phyloP scores from a whole-genome alignment of 2,113 vertebrate species.

The Pontoporia blainvillei region DNA sequence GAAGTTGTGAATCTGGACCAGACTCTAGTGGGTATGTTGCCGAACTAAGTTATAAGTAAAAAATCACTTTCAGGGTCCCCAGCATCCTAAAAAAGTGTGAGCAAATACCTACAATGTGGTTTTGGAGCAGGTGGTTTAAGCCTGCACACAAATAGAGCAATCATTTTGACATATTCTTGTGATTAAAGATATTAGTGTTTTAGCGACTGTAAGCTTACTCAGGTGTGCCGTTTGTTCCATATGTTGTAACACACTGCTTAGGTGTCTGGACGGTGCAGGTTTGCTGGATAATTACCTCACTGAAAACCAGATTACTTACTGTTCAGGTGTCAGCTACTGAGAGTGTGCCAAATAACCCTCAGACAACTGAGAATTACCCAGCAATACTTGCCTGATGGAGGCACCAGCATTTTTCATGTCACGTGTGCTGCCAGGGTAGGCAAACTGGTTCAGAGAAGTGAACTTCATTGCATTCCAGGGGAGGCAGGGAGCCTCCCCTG shows the following conservation, averaged over 20 bases:
- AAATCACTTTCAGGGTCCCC: not conserved
- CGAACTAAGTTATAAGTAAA: not conserved
- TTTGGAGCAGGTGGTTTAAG: conserved; percentile 76
- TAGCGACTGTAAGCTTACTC: conserved; percentile 76
- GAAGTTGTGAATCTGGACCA: not conserved
- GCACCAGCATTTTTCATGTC: conserved; percentile 10
- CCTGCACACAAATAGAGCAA: conserved; percentile 74
- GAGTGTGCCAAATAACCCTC: conserved; percentile 66
- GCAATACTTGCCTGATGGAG: conserved; percentile 35
- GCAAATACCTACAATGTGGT: conserved; percentile 49
- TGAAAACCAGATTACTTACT: conserved; percentile 82
- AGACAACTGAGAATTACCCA: conserved; percentile 64
- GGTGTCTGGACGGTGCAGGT: conserved; percentile 57
- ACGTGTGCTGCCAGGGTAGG: not conserved
- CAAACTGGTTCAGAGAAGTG: not conserved
- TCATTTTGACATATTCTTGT: conserved; percentile 74
- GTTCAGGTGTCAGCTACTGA: conserved; percentile 78
- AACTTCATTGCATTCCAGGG: not conserved
- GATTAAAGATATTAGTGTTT: conserved; percentile 79
- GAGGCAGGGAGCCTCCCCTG: not conserved
- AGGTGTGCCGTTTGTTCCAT: conserved; percentile 79
- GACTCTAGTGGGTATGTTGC: not conserved
- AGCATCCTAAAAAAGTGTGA: conserved; percentile 2
- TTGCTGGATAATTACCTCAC: conserved; percentile 77
- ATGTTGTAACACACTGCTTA: conserved; percentile 74